Evolutionary conservation across 2,888 invertebrate genomes (phyloP).

Genomic region (Drosophila gaucha): DNA sequence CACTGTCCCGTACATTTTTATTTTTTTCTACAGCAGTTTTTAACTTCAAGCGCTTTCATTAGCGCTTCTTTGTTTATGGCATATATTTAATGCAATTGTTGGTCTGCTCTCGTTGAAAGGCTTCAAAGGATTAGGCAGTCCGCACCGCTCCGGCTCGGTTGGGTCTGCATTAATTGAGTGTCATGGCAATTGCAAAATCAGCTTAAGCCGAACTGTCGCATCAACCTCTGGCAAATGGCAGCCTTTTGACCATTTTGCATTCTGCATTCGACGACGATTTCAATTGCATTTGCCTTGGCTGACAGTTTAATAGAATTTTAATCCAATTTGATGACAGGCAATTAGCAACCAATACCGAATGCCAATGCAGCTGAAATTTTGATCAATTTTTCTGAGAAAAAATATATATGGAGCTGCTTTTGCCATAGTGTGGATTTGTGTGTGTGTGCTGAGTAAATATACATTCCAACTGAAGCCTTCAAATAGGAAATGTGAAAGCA

Average conservation of each 20-base stretch:
- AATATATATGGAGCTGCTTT: neutral
- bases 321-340: conserved; percentile 58
- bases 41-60: conserved; percentile 19
- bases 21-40: neutral
- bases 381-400: conserved; percentile 8
- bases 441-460: neutral
- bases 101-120: conserved; percentile 29
- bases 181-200: conserved; percentile 51
- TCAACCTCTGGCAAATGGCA: conserved; percentile 31
- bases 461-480: neutral
- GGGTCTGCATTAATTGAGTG: conserved; percentile 58
- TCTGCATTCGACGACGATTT: conserved; percentile 18
- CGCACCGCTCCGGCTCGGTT: neutral
- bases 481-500: neutral
- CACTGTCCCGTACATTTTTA: too few species aligned
- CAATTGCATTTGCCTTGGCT: conserved; percentile 47
- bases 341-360: conserved; percentile 47
- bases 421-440: neutral
- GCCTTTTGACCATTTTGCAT: conserved; percentile 25
- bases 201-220: conserved; percentile 54
- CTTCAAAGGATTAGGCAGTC: conserved; percentile 38
- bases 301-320: conserved; percentile 58
- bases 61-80: conserved; percentile 40
- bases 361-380: conserved; percentile 12
- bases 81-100: conserved; percentile 50